Percentiles rank a stretch among this genome's conserved stretches.
phyloP scores from a whole-genome alignment of 1,140 invertebrate species.

The Cephus cinctus region DNA sequence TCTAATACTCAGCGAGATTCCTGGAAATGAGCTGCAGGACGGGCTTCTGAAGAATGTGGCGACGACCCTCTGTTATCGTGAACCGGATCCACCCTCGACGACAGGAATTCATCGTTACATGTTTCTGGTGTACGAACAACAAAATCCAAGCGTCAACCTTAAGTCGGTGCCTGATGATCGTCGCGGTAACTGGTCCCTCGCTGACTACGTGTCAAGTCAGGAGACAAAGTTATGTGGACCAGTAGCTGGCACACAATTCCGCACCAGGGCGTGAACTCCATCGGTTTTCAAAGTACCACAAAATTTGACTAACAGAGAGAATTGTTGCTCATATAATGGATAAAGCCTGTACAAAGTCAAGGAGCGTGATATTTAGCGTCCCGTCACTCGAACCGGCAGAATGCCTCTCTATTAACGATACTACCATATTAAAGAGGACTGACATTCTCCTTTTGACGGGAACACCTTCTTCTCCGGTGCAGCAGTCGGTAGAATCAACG shows the following conservation, averaged over 20 bases:
- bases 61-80: conserved; percentile 4
- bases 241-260: not conserved
- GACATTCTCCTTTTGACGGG: too few relatives aligned
- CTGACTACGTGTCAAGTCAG: not conserved
- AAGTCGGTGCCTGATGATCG: not conserved
- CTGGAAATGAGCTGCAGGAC: not conserved
- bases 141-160: not conserved
- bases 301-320: too few relatives aligned
- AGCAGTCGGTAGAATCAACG: too few relatives aligned
- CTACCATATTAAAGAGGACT: too few relatives aligned
- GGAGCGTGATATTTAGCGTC: too few relatives aligned
- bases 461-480: too few relatives aligned
- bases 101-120: conserved; percentile 21
- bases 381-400: too few relatives aligned
- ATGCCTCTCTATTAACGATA: too few relatives aligned
- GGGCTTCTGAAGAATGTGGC: not conserved
- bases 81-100: conserved; percentile 10
- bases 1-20: not conserved
- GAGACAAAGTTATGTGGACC: not conserved
- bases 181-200: not conserved
- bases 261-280: not conserved
- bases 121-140: conserved; percentile 19
- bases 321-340: too few relatives aligned
- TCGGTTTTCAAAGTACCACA: too few relatives aligned
- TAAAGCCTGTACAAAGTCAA: too few relatives aligned